Evolutionary conservation across 2,797 vertebrate genomes (phyloP), one percentile per base, ranked within the genome.

Genomic region (Fratercula arctica): DNA sequence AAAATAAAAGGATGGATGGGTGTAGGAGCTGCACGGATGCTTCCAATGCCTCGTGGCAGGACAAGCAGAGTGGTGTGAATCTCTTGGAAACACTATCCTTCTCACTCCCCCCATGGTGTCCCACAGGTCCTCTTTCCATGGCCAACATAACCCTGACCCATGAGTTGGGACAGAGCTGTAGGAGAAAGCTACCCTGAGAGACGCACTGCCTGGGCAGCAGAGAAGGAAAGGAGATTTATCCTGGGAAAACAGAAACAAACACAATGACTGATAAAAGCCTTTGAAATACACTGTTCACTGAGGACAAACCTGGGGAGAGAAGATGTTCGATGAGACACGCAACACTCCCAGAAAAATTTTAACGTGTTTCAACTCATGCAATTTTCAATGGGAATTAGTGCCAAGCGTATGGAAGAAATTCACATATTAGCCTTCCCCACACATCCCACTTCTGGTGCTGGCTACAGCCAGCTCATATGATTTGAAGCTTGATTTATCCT

Each of bases 401-500:
- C 66, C 10, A 20, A 84, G 17, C 7, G 2, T 56, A 28, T 9
- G 31, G 89, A 78, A 75, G 29, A 57, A 95, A 83, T 83, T 72
- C 41, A 23, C 3, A 0, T 25, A 35, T 92, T 89, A 78, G 29
- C 61, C 68, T 57, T 93, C 46, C 53, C 43, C 57, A 54, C 18
- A 76, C 20, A 72, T 54, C 33, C 90, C 43, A 84, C 61, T 61
- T 64, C 66, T 92, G 54, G 56, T 74, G 43, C 78, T 91, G 85
- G n/a, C 46, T 84, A 41, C 57, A 92, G 53, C 29, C 53, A 81
- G 75, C 76, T 94, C 82, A 67, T 46, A 31, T 68, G 64, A 93
- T 92, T 80, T 63, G 74, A 91, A 93, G 79, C 31, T 80, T 59
- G 75, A 91, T 95, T 96, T 94, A 95, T 94, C 57, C 78, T 83